phyloP scores from a whole-genome alignment of 2,888 invertebrate species.

The Eupithecia inturbata region DNA sequence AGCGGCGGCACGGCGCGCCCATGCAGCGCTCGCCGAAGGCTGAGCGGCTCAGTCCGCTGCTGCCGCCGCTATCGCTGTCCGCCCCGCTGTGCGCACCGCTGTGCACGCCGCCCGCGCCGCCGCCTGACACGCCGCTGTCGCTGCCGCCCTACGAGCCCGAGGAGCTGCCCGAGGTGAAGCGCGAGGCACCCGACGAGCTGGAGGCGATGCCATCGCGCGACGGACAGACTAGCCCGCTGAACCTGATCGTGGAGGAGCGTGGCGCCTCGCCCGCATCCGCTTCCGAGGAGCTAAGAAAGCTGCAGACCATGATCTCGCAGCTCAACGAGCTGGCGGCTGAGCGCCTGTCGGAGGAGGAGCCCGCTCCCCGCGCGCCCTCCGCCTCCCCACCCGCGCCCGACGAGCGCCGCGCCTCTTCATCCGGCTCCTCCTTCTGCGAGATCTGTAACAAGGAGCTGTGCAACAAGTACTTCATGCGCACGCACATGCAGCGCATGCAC shows the following conservation, averaged over 20 bases:
- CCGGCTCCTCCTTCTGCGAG: conserved; percentile 95
- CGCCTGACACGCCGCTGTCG: conserved; percentile 86
- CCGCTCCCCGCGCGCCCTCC: conserved; percentile 65
- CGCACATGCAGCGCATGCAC: conserved; percentile 99
- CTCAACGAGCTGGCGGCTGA: conserved; percentile 90
- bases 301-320: conserved; percentile 96
- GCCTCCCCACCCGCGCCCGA: conserved; percentile 73
- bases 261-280: conserved; percentile 86
- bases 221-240: conserved; percentile 90
- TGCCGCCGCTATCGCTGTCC: conserved; percentile 66
- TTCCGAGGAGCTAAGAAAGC: conserved; percentile 93
- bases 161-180: conserved; percentile 82
- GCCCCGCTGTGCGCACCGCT: conserved; percentile 81
- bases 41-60: conserved; percentile 67
- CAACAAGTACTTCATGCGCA: conserved; percentile 99
- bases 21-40: conserved; percentile 70
- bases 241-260: conserved; percentile 89
- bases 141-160: conserved; percentile 66
- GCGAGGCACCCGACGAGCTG: conserved; percentile 69
- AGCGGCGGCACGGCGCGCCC: conserved; percentile 94
- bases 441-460: conserved; percentile 99
- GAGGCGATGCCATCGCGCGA: conserved; percentile 78
- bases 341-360: conserved; percentile 72
- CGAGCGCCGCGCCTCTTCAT: conserved; percentile 84
- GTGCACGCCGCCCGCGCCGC: conserved; percentile 81